Base-by-base conservation (phyloP, 1,140 invertebrate species). In the Drosophila burlai region DNA sequence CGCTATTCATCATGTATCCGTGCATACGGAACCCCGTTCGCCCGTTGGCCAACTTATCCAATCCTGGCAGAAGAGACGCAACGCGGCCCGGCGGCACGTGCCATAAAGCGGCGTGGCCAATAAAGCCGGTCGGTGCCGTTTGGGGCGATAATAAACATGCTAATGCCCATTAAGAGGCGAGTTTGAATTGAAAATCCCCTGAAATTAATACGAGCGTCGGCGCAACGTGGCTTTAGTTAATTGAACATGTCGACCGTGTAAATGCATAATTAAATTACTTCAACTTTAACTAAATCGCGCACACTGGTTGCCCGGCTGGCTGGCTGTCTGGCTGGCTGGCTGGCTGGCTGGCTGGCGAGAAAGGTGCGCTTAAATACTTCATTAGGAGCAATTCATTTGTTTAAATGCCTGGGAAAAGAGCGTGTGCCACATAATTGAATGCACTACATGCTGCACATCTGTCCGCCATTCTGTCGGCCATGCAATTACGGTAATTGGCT, bases 181-280 rank as follows among this genome's bases (percentile, higher is more conserved):
- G 75, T 86, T 83, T 77, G 68, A 67, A 89, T 87, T 83, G 46
- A 69, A 83, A 87, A 76, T 66, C 60, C 47, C 34, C 60, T 34
- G 36, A 77, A 78, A 78, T 78, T 79, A 79, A 71, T 58, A 62
- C 36, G 49, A 60, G 52, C 52, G 67, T 18, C 59, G 26, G 54
- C 50, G 66, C 38, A 76, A 76, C 46, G 43, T 61, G 78, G 81
- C 61, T 66, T 61, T 80, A 64, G 79, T 83, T 76, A 89, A 89
- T 89, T 83, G 77, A 43, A 72, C 57, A 83, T 83, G 77, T 83
- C 64, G 69, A 46, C 63, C 66, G 61, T 87, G 76, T 74, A 83
- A 83, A 87, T 83, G 71, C 71, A 78, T 89, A 89, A 89, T 87
- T 89, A 78, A 87, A 83, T 89, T 83, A 83, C 84, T 75, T 71